Percentiles rank a stretch among this genome's conserved stretches.
Conservation (phyloP, 2,113 vertebrate species). For the Pycnonotus jocosus region DNA sequence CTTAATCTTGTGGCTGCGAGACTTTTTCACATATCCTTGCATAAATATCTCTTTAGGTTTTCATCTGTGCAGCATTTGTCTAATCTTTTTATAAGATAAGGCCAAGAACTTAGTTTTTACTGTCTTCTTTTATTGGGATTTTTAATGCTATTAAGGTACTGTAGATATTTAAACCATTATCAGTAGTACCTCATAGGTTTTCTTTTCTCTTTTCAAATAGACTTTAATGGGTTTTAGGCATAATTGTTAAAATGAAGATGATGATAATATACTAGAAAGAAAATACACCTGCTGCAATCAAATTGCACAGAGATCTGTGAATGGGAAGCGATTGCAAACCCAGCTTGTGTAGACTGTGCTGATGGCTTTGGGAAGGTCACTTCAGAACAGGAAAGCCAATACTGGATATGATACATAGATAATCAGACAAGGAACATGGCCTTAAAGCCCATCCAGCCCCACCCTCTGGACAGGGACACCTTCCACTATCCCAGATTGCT, state of each 20-base stretch:
- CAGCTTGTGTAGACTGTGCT: neutral
- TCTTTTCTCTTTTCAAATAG: neutral
- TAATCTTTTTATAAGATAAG: slow-evolving; percentile 19
- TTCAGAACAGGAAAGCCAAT: neutral
- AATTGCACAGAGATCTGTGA: neutral
- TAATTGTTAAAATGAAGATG: neutral
- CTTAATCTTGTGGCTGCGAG: neutral
- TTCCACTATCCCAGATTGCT: neutral
- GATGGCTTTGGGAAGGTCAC: neutral
- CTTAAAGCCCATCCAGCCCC: neutral
- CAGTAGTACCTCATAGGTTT: neutral
- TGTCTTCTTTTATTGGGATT: neutral
- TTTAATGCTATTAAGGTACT: neutral
- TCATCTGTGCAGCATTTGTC: neutral
- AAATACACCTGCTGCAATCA: neutral
- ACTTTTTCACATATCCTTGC: neutral
- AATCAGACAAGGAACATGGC: neutral
- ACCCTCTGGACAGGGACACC: neutral
- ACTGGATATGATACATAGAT: rapidly evolving
- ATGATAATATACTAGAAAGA: neutral
- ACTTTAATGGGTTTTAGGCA: neutral
- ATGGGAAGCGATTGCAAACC: neutral
- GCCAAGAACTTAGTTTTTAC: neutral
- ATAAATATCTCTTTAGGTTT: neutral
- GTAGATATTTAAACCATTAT: neutral